Conservation (phyloP, 2,113 vertebrate species). For the Istiophorus platypterus region DNA sequence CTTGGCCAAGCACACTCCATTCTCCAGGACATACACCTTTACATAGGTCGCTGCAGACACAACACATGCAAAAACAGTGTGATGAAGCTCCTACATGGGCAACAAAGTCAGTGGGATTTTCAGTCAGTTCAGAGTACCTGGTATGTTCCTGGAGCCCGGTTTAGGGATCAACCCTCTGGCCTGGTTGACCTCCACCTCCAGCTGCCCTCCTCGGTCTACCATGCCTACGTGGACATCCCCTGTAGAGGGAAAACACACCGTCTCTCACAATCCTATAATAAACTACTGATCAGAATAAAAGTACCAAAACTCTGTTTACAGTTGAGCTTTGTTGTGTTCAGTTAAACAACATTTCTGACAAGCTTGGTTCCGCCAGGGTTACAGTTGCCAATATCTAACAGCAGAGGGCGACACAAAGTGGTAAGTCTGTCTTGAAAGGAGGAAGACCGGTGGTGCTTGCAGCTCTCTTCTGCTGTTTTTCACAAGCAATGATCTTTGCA, state of each 20-base stretch:
- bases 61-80: not conserved
- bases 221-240: constrained; percentile 93
- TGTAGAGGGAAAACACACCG: constrained; percentile 57
- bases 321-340: not conserved
- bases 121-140: constrained; percentile 83
- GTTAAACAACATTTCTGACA: not conserved
- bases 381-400: constrained; percentile 55
- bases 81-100: not conserved
- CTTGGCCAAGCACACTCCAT: constrained; percentile 94
- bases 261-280: not conserved
- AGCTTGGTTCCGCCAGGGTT: not conserved
- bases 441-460: not conserved
- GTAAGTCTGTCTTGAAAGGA: not conserved
- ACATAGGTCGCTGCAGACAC: constrained; percentile 90
- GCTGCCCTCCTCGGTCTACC: constrained; percentile 93
- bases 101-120: no score
- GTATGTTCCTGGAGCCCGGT: constrained; percentile 93
- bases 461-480: constrained; percentile 29
- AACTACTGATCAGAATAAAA: not conserved
- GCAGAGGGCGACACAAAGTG: constrained; percentile 73
- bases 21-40: constrained; percentile 96
- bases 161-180: constrained; percentile 93
- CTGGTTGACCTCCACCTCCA: constrained; percentile 97
- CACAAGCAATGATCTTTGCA: constrained; percentile 57
- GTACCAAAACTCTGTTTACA: not conserved